Conservation (phyloP, 2,888 invertebrate genomes). For the Drosophila testacea region DNA sequence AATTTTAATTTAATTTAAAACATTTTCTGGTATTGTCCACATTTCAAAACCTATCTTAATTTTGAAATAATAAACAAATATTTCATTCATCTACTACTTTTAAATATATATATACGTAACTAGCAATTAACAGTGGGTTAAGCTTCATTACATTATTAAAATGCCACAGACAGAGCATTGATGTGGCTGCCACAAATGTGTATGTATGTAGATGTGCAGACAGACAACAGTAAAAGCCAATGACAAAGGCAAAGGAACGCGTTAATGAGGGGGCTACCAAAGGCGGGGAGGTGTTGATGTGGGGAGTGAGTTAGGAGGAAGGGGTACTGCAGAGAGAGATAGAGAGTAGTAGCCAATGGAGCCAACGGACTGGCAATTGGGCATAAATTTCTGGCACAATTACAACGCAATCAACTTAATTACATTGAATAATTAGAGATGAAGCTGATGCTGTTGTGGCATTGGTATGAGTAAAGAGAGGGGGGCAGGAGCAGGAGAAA, state of each 20-base stretch:
- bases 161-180: conserved; percentile 2
- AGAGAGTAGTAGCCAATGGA: conserved; percentile 18
- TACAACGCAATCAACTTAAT: conserved; percentile 76
- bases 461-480: too few species aligned
- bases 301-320: background rate
- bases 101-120: background rate
- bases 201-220: conserved; percentile 19
- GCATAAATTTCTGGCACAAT: conserved; percentile 76
- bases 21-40: too few species aligned
- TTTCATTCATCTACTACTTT: background rate
- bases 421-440: conserved; percentile 78
- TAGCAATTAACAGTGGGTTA: background rate
- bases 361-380: conserved; percentile 61
- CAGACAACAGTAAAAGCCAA: conserved; percentile 19
- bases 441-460: conserved; percentile 23
- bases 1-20: too few species aligned
- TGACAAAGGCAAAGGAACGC: conserved; percentile 25
- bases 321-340: background rate
- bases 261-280: conserved; percentile 11
- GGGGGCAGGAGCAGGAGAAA: background rate
- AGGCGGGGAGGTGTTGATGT: background rate
- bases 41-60: background rate
- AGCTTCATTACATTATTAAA: conserved; percentile 1
- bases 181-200: conserved; percentile 11
- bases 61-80: background rate